Evolutionary conservation across 92 coral and sea anemone genomes (phyloP).

Genomic region (Parazoanthus swiftii): DNA sequence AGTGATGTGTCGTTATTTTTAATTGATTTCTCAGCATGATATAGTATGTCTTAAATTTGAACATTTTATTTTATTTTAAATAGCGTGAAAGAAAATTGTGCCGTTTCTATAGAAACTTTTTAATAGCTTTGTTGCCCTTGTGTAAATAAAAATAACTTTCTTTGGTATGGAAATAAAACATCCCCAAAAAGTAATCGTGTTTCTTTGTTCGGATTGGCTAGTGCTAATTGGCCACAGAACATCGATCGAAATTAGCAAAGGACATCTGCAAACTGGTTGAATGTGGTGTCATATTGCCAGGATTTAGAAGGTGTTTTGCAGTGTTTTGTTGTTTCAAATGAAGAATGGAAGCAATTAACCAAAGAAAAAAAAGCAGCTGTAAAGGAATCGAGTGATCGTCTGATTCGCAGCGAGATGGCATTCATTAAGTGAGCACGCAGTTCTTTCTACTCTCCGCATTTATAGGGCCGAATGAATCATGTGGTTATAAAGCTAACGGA

Average conservation of each 20-base stretch:
- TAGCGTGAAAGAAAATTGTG: not conserved
- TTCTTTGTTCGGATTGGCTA: conserved; percentile 15
- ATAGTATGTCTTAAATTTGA: too few relatives aligned
- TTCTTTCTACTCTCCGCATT: not conserved
- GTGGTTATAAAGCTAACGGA: not conserved
- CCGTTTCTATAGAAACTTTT: conserved; percentile 28
- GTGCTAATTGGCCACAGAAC: not conserved
- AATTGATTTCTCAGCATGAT: too few relatives aligned
- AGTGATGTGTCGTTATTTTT: too few relatives aligned
- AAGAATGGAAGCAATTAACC: not conserved
- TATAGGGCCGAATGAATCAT: not conserved
- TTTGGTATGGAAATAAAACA: not conserved
- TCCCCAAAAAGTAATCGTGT: not conserved
- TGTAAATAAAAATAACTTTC: not conserved
- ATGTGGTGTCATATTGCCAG: not conserved
- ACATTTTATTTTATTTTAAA: too few relatives aligned
- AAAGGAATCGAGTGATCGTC: not conserved
- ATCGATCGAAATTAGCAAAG: not conserved
- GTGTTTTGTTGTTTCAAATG: not conserved
- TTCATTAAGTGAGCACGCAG: not conserved
- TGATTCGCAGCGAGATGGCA: not conserved
- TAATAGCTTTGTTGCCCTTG: not conserved
- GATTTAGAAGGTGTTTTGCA: too few relatives aligned
- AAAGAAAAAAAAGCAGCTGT: not conserved
- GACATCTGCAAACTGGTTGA: not conserved